phyloP scores from a whole-genome alignment of 1,140 invertebrate species.

The Xylocopa sonorina region DNA sequence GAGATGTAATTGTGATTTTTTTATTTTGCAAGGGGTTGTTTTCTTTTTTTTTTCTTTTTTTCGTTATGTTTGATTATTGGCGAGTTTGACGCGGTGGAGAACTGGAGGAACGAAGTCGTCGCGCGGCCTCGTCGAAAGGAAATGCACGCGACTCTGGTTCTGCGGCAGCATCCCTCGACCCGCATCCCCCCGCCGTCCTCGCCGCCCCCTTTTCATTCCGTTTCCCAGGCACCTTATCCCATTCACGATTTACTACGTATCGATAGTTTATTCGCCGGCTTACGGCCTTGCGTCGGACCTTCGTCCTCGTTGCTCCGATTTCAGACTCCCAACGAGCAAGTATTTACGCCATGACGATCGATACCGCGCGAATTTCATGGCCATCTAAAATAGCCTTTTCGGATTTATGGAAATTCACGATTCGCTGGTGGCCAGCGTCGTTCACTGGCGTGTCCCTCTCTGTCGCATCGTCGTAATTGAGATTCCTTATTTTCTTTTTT shows the following conservation, averaged over 20 bases:
- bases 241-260: constrained; percentile 25
- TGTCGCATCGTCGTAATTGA: background rate
- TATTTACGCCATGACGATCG: constrained; percentile 43
- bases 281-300: constrained; percentile 9
- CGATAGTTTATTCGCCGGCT: constrained; percentile 32
- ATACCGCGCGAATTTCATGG: constrained; percentile 46
- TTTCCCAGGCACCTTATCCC: background rate
- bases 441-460: too few species aligned
- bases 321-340: constrained; percentile 29
- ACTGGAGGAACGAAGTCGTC: too few species aligned
- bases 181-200: background rate
- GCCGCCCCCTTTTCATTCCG: background rate
- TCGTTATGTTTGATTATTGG: too few species aligned
- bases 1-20: too few species aligned
- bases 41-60: too few species aligned
- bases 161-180: too few species aligned
- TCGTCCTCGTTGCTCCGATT: constrained; percentile 28
- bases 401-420: constrained; percentile 36
- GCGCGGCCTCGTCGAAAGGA: too few species aligned
- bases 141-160: too few species aligned
- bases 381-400: constrained; percentile 28
- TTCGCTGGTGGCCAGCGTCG: background rate
- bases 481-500: too few species aligned
- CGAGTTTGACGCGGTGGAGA: too few species aligned
- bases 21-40: too few species aligned